Evolutionary conservation across 2,113 vertebrate genomes (phyloP), one percentile per base, ranked within the genome.

Genomic region (Sitta europaea): DNA sequence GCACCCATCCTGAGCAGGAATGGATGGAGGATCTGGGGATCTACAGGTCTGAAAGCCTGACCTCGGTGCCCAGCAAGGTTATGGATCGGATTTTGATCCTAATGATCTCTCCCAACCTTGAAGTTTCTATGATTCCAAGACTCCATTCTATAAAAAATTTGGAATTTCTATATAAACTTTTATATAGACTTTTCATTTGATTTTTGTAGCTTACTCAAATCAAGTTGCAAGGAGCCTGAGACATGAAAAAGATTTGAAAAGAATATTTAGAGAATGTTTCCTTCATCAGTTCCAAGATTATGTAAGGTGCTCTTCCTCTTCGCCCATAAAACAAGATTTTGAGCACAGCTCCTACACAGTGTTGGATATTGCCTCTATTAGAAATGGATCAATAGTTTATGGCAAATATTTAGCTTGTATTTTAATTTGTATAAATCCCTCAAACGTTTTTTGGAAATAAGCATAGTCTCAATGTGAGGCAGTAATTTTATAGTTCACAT

Each of bases 61-160:
- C 29, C 29, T 55, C 1, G 0, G n/a, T 31, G n/a, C 16, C 16
- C 9, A 9, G 6, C 13, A 62, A 35, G 11, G 16, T 14, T 42
- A 35, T 48, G 21, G 31, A 87, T 28, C 5, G 55, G n/a, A 29
- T 71, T 73, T 47, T 47, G 14, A 14, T 48, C 65, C 55, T 50
- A 11, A 40, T 54, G 2, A 11, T 31, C 35, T 48, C 29, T 63
- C 63, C 33, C 45, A 61, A 2, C 6, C 14, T 31, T 55, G n/a
- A 48, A 42, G 11, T 14, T 47, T 29, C 4, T 9, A n/a, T 47
- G 17, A 31, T 51, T 27, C 36, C n/a, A 33, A 42, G 2, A 33
- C 18, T 55, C 29, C 14, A 29, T 40, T 62, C 48, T 47, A n/a
- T 29, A 22, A 63, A 63, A 45, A 1, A 1, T 45, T 50, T 59